Percentiles rank a stretch among this genome's conserved stretches.
Conservation (phyloP, 2,888 invertebrate species). For the Elysia crispata region DNA sequence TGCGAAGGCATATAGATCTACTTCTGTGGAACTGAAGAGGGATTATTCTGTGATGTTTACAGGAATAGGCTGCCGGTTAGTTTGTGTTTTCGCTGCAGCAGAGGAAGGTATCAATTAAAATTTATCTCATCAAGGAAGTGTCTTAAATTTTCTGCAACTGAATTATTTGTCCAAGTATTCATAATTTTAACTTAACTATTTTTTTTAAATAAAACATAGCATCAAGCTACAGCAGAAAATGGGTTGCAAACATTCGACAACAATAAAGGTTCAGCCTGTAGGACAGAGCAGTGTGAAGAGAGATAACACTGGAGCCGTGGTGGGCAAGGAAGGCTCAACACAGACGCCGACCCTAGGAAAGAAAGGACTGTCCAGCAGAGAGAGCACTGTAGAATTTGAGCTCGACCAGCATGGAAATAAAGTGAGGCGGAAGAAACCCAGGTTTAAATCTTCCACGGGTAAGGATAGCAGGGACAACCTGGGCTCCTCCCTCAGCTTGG, state of each 20-base stretch:
- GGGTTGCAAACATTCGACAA: slow-evolving; percentile 68
- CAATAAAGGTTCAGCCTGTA: slow-evolving; percentile 64
- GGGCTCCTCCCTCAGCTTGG: slow-evolving; percentile 58
- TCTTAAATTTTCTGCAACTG: too few species aligned
- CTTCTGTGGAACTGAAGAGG: too few species aligned
- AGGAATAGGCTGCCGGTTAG: too few species aligned
- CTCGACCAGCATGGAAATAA: slow-evolving; percentile 56
- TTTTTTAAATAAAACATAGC: neutral
- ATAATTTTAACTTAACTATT: too few species aligned
- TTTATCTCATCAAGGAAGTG: too few species aligned
- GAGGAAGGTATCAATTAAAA: too few species aligned
- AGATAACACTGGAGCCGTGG: slow-evolving; percentile 54
- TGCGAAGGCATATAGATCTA: too few species aligned
- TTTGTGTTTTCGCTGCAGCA: too few species aligned
- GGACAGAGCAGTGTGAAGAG: slow-evolving; percentile 52
- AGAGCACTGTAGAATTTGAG: slow-evolving; percentile 51
- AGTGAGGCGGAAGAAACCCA: slow-evolving; percentile 47
- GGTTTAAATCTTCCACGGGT: slow-evolving; percentile 47
- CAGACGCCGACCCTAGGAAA: slow-evolving; percentile 48
- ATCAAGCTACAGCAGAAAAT: slow-evolving; percentile 32
- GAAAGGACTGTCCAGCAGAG: slow-evolving; percentile 10
- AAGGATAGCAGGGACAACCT: slow-evolving; percentile 53
- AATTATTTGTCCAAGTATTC: too few species aligned
- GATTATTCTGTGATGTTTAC: too few species aligned
- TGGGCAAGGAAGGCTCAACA: slow-evolving; percentile 55